Base-by-base conservation (phyloP, 2,113 vertebrate species). In the Monarcha castaneiventris region DNA sequence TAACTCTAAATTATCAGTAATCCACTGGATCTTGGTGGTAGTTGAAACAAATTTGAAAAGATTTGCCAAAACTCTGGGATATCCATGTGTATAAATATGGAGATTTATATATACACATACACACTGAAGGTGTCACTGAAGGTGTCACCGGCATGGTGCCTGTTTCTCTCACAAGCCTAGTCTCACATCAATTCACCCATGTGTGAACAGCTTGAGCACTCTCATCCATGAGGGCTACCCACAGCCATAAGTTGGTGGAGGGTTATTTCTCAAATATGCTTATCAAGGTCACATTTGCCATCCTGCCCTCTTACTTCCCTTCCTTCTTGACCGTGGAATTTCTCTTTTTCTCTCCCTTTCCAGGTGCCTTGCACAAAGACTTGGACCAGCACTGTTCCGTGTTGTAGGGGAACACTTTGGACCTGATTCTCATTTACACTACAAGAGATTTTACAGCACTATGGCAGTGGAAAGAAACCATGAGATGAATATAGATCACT, bases 401-500 rank as follows among this genome's bases (percentile, higher is more conserved):
- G 72, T 48, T 84, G n/a, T 72, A 59, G 74, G 72, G 18, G 33
- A 96, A 41, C 13, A 41, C 48, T 95, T 94, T 88, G 87, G 88
- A 67, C 52, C 54, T 56, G 64, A 52, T 93, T 93, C 68, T 92
- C 85, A 84, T 92, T 94, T 94, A 96, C 76, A 81, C 87, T 78
- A 84, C 64, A 84, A 58, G 83, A 92, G 56, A 79, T 81, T 92
- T 96, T 87, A 92, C 83, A 84, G 39, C 64, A 56, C 64, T 77
- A 75, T 64, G 83, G 61, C 76, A 72, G 41, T 72, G n/a, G 68
- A 88, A 96, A 78, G 72, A 59, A 95, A 71, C 83, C 87, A 92
- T 81, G 92, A 92, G 86, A 75, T 92, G 93, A 94, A 95, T 95
- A 93, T 90, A 91, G 83, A 95, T 90, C 77, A 90, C 85, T 88